phyloP scores from a whole-genome alignment of 2,797 vertebrate genomes.

The Pristis pectinata region DNA sequence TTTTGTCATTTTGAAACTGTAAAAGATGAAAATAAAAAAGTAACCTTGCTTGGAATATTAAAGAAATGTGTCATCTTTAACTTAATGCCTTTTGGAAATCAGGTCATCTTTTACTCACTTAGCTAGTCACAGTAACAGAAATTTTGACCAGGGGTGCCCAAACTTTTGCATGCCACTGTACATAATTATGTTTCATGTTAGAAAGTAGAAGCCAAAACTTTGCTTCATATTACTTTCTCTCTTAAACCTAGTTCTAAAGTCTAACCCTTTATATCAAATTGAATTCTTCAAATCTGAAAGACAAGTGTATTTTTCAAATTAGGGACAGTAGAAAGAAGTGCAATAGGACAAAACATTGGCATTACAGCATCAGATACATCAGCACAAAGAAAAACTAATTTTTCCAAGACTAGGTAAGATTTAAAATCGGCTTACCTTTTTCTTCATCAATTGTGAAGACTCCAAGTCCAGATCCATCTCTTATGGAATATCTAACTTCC shows the following conservation, averaged over 20 bases:
- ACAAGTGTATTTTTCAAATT: not conserved
- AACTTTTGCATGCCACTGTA: too few species aligned
- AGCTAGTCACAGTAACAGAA: too few species aligned
- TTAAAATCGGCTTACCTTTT: slow-evolving; percentile 71
- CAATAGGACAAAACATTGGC: not conserved
- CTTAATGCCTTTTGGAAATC: too few species aligned
- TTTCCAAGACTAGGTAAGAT: not conserved
- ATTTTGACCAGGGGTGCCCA: too few species aligned
- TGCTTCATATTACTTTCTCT: too few species aligned
- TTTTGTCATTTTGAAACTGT: too few species aligned
- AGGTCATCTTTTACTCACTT: too few species aligned
- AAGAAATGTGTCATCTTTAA: too few species aligned
- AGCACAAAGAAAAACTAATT: not conserved
- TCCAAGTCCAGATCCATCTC: slow-evolving; percentile 88
- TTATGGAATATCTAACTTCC: slow-evolving; percentile 85
- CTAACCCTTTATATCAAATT: not conserved
- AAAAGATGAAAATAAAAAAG: too few species aligned
- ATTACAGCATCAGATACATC: not conserved
- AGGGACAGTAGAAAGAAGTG: not conserved
- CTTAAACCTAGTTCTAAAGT: not conserved
- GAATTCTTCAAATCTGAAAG: not conserved
- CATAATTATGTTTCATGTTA: not conserved
- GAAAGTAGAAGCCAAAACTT: not conserved
- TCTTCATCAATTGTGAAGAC: slow-evolving; percentile 89
- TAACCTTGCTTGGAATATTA: too few species aligned